Percentiles rank a stretch among this genome's conserved stretches.
phyloP scores from a whole-genome alignment of 2,113 vertebrate species.

The Ictidomys tridecemlineatus region DNA sequence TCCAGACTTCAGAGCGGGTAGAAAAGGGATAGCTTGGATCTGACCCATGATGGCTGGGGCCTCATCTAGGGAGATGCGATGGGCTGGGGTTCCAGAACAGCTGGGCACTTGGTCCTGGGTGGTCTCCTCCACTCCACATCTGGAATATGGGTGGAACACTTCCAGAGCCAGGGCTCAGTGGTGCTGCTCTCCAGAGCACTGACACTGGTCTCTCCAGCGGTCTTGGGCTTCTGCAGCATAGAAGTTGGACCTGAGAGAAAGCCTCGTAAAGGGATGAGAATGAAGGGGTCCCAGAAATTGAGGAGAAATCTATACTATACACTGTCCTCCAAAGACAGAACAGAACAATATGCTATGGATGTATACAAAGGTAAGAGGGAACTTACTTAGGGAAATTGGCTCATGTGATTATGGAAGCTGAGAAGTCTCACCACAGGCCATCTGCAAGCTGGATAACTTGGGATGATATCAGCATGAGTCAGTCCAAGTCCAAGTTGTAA shows the following conservation, averaged over 20 bases:
- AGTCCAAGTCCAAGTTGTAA: background rate
- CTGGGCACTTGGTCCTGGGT: background rate
- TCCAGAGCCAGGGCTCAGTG: background rate
- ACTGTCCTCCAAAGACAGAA: background rate
- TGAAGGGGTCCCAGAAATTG: background rate
- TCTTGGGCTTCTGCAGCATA: background rate
- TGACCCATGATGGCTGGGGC: accelerated
- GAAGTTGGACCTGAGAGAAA: background rate
- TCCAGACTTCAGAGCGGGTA: background rate
- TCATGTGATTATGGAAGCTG: background rate
- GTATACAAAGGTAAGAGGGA: background rate
- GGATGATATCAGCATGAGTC: background rate
- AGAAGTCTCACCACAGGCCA: background rate
- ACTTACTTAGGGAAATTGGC: background rate
- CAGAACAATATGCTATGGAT: background rate
- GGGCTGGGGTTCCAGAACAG: background rate
- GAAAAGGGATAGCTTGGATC: background rate
- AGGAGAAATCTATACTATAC: background rate
- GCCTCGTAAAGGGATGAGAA: no score
- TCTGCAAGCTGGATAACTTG: background rate
- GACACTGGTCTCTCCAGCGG: background rate
- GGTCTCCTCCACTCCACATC: background rate
- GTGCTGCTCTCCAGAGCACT: background rate
- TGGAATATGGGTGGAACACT: accelerated
- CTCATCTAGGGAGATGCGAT: background rate